Evolutionary conservation across 2,888 invertebrate genomes (phyloP).

Genomic region (Xanthorhoe designata): DNA sequence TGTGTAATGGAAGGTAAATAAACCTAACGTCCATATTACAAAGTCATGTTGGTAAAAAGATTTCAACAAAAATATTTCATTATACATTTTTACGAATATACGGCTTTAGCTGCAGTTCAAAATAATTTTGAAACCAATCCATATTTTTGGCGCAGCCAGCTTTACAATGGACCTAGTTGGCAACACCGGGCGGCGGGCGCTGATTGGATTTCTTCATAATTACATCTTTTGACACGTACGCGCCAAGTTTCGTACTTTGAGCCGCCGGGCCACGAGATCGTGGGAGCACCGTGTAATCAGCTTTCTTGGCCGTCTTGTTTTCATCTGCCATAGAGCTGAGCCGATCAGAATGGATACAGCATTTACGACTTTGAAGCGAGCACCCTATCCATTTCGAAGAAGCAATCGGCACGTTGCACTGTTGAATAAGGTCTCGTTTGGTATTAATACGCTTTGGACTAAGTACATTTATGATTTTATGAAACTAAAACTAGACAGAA

Average conservation of each 20-base stretch:
- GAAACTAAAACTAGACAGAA: too few species aligned
- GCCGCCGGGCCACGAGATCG: conserved; percentile 80
- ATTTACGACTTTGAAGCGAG: neutral
- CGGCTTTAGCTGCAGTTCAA: neutral
- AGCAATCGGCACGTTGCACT: neutral
- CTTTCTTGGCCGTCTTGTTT: conserved; percentile 81
- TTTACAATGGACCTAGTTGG: conserved; percentile 16
- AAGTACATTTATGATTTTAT: too few species aligned
- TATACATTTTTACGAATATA: neutral
- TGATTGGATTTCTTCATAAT: conserved; percentile 86
- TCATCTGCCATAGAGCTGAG: conserved; percentile 68
- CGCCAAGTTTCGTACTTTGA: conserved; percentile 82
- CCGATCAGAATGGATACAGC: conserved; percentile 49
- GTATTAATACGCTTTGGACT: neutral
- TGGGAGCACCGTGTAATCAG: conserved; percentile 84
- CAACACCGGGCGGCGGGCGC: conserved; percentile 55
- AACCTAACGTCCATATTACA: too few species aligned
- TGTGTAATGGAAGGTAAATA: neutral
- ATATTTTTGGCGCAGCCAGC: conserved; percentile 3
- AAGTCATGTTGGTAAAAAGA: too few species aligned
- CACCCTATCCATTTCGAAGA: neutral
- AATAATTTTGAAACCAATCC: neutral
- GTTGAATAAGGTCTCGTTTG: neutral
- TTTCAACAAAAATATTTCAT: neutral
- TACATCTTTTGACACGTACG: conserved; percentile 85